These are phyloP conservation scores for Anhinga rufa DNA, from an alignment of 2,113 vertebrate genomes.

Conservation along the genomic window DNA sequence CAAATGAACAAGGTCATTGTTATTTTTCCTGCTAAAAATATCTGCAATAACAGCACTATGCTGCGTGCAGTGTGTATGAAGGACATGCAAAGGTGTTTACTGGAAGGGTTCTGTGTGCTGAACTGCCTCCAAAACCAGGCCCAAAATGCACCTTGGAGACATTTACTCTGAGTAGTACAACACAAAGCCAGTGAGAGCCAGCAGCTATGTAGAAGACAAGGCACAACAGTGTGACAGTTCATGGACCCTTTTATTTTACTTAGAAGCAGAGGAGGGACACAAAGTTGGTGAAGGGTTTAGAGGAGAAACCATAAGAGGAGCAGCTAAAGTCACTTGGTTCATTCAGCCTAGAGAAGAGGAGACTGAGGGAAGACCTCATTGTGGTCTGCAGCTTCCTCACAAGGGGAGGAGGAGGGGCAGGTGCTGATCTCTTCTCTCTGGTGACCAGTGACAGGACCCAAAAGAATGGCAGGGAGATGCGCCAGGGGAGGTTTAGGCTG, in stretches of 20 bases:
- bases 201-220: neutral
- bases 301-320: too few relatives aligned
- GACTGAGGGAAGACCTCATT: too few relatives aligned
- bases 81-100: neutral
- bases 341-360: too few relatives aligned
- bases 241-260: neutral
- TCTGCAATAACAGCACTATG: neutral
- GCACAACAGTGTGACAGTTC: fast-evolving
- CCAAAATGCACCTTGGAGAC: neutral
- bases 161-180: neutral
- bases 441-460: too few relatives aligned
- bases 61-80: neutral
- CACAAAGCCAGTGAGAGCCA: neutral
- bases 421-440: too few relatives aligned
- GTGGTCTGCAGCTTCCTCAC: too few relatives aligned
- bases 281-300: too few relatives aligned
- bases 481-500: too few relatives aligned
- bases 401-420: too few relatives aligned
- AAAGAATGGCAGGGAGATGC: too few relatives aligned
- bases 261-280: neutral
- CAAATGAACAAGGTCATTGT: neutral
- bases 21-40: neutral
- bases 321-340: too few relatives aligned
- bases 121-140: neutral
- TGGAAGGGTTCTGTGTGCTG: neutral